These are phyloP conservation scores for Choristoneura fumiferana DNA, from an alignment of 1,140 invertebrate species.

Conservation along the genomic window DNA sequence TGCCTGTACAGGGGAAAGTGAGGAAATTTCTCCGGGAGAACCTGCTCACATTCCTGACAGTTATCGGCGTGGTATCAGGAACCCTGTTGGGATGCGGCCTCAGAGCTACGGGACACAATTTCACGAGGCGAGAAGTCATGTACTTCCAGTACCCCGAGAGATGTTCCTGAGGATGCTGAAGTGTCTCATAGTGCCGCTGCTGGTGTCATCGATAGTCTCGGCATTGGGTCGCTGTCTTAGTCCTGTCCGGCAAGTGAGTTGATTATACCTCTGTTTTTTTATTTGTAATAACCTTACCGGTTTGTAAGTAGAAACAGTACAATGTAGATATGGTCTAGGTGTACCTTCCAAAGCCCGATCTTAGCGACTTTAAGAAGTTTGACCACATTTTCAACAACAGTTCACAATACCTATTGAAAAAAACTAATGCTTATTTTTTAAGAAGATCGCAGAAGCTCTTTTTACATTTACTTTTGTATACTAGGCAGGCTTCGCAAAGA, in stretches of 20 bases:
- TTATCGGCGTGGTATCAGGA: constrained; percentile 89
- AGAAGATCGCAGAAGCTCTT: no score
- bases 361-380: no score
- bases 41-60: constrained; percentile 90
- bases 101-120: constrained; percentile 80
- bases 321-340: no score
- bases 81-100: constrained; percentile 87
- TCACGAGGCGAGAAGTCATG: constrained; percentile 88
- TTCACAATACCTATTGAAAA: no score
- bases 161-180: constrained; percentile 96
- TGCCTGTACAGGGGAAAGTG: constrained; percentile 67
- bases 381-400: no score
- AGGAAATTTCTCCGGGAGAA: constrained; percentile 84
- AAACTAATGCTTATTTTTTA: no score
- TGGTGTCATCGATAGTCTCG: constrained; percentile 92
- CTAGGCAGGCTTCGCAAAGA: no score
- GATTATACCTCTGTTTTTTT: constrained; percentile 16
- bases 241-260: constrained; percentile 82
- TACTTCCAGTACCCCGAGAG: constrained; percentile 93
- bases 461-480: no score
- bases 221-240: constrained; percentile 90
- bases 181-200: constrained; percentile 91
- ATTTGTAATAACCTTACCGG: neutral
- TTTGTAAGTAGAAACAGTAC: no score
- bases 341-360: no score